Evolutionary conservation across 2,888 invertebrate species (phyloP).

Genomic region (Napeogenes inachia): DNA sequence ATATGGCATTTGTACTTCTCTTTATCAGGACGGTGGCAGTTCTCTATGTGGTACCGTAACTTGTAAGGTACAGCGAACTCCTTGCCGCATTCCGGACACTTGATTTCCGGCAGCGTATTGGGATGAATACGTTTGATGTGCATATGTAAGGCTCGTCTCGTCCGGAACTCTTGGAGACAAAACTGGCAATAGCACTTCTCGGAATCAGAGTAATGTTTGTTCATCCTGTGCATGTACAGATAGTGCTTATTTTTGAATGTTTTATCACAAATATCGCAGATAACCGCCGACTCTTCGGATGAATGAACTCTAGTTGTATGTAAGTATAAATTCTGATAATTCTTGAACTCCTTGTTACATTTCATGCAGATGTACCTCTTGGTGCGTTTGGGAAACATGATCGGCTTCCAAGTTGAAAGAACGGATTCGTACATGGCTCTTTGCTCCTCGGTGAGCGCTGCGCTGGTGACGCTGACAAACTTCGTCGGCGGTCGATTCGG

Average conservation of each 20-base stretch:
- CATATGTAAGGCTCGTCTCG: slow-evolving; percentile 62
- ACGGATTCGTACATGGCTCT: slow-evolving; percentile 69
- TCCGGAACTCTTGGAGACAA: slow-evolving; percentile 66
- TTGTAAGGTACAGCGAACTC: slow-evolving; percentile 66
- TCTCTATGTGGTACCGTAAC: slow-evolving; percentile 58
- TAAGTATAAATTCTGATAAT: slow-evolving; percentile 65
- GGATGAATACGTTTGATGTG: slow-evolving; percentile 65
- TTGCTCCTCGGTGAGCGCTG: slow-evolving; percentile 58
- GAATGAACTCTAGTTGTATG: slow-evolving; percentile 69
- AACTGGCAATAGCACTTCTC: slow-evolving; percentile 68
- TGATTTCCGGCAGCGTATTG: slow-evolving; percentile 60
- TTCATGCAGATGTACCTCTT: slow-evolving; percentile 63
- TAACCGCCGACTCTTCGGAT: slow-evolving; percentile 60
- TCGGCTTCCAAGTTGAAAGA: slow-evolving; percentile 63
- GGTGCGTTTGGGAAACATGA: slow-evolving; percentile 54
- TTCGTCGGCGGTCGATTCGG: slow-evolving; percentile 28
- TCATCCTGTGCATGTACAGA: slow-evolving; percentile 71
- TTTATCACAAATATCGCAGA: slow-evolving; percentile 66
- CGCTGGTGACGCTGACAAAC: slow-evolving; percentile 61
- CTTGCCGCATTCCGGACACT: slow-evolving; percentile 63
- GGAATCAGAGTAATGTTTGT: slow-evolving; percentile 67
- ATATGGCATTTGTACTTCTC: slow-evolving; percentile 63
- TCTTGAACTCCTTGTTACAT: slow-evolving; percentile 68
- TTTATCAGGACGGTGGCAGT: slow-evolving; percentile 50
- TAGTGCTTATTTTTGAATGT: slow-evolving; percentile 71